phyloP scores from a whole-genome alignment of 1,140 invertebrate genomes.

The Brachionus paranguensis region DNA sequence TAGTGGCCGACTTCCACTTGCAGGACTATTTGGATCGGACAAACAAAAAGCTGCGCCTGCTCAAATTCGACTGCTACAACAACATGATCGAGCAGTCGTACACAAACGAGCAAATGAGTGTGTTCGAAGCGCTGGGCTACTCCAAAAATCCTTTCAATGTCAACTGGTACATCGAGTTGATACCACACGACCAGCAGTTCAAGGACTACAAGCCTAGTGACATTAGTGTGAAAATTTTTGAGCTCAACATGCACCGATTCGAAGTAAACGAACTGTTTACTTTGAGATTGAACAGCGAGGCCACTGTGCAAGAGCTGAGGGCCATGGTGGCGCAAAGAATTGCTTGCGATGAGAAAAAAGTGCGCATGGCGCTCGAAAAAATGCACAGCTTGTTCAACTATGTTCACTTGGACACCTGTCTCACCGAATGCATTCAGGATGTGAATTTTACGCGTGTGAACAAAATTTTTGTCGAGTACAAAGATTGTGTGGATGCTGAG shows the following conservation, averaged over 20 bases:
- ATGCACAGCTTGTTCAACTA: background rate
- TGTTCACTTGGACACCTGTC: background rate
- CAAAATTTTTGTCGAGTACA: conserved; percentile 1
- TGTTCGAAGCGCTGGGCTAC: conserved; percentile 3
- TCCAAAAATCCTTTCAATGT: conserved; percentile 19
- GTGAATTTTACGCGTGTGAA: conserved; percentile 12
- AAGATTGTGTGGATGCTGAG: background rate
- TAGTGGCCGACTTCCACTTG: conserved; percentile 53
- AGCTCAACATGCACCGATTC: background rate
- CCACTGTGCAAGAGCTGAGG: background rate
- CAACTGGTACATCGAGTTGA: conserved; percentile 15
- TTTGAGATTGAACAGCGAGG: background rate
- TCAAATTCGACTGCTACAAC: conserved; percentile 65
- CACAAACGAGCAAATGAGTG: conserved; percentile 59
- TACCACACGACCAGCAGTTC: background rate
- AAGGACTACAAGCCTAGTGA: conserved; percentile 14
- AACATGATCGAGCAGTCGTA: conserved; percentile 68
- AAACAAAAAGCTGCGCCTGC: conserved; percentile 58
- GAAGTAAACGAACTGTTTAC: background rate
- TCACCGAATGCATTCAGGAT: background rate
- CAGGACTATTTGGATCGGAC: background rate
- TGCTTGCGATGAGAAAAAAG: background rate
- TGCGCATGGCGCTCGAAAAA: conserved; percentile 5
- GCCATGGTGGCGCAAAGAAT: background rate
- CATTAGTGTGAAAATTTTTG: background rate